Percentiles rank a stretch among this genome's conserved stretches.
Evolutionary conservation across 1,140 invertebrate species (phyloP).

Genomic region (Yoshiicerus persimilis): DNA sequence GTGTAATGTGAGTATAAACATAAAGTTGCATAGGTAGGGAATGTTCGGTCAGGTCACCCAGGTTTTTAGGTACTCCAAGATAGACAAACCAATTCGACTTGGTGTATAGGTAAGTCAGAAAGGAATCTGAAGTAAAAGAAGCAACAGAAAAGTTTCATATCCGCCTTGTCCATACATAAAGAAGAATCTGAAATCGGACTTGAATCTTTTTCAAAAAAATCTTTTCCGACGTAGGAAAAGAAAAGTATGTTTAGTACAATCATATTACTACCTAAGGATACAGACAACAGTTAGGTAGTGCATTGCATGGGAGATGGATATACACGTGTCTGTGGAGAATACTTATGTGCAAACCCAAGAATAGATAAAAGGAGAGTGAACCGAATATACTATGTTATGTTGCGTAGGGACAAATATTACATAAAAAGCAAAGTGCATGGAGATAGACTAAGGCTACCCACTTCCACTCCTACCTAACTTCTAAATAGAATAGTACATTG

Average conservation of each 20-base stretch:
- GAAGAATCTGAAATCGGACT: not conserved
- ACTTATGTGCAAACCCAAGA: no score
- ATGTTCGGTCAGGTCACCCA: not conserved
- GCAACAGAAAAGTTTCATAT: constrained; percentile 17
- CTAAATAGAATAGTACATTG: no score
- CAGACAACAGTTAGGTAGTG: no score
- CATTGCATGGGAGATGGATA: no score
- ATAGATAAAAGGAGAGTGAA: not conserved
- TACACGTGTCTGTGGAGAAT: no score
- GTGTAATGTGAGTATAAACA: not conserved
- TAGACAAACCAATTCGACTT: not conserved
- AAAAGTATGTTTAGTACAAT: not conserved
- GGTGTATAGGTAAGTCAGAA: not conserved
- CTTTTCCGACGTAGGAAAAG: not conserved
- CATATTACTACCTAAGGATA: not conserved
- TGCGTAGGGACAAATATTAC: not conserved
- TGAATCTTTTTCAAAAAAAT: not conserved
- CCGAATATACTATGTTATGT: not conserved
- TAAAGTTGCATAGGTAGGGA: not conserved
- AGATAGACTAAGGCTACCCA: no score
- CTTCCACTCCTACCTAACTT: no score
- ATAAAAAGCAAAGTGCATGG: not conserved
- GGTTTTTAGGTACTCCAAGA: not conserved
- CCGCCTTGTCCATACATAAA: constrained; percentile 6
- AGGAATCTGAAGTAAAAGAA: not conserved